Evolutionary conservation across 2,797 vertebrate genomes (phyloP), one percentile per base, ranked within the genome.

Genomic region (Choloepus didactylus): DNA sequence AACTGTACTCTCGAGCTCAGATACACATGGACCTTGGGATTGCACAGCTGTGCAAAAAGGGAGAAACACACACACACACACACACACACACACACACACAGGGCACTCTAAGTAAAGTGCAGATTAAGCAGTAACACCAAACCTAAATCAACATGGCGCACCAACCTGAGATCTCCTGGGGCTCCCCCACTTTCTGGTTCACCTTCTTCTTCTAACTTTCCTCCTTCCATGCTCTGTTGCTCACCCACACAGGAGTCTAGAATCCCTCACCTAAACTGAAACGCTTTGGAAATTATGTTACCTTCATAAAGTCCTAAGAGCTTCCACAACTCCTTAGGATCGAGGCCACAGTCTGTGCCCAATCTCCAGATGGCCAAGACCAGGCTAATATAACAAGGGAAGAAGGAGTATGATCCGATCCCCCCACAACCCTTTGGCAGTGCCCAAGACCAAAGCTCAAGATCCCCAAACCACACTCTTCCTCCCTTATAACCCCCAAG

Each of bases 21-120:
- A 95, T 87, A 59, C 46, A 88, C 38, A n/a, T 0, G 23, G 73
- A 46, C 75, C 69, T 91, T 87, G 76, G 95, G 85, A 97, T 87
- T 60, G 94, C 69, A 89, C 95, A 95, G 95, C 95, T 94, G 81
- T 46, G 38, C 76, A 92, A 69, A 93, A 46, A 59, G 29, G 73
- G 59, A 51, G n/a, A 35, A 35, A 35, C 35, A 35, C 35, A 35
- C 35, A 35, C 35, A 35, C 35, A 35, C 35, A 35, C 31, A 38
- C 51, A 4, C 14, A 64, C 19, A 60, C 31, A 41, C 6, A 85
- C 56, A 44, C 62, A 29, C 67, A 62, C 80, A 75, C 15, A 51
- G 35, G 0, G 49, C 2, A 3, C 64, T 62, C 87, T 64, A 38
- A 73, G 19, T 64, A 60, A 67, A 54, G 51, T 31, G 56, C 91